These are phyloP conservation scores for Drosophila insularis DNA, from an alignment of 1,140 invertebrate species.

Conservation along the genomic window DNA sequence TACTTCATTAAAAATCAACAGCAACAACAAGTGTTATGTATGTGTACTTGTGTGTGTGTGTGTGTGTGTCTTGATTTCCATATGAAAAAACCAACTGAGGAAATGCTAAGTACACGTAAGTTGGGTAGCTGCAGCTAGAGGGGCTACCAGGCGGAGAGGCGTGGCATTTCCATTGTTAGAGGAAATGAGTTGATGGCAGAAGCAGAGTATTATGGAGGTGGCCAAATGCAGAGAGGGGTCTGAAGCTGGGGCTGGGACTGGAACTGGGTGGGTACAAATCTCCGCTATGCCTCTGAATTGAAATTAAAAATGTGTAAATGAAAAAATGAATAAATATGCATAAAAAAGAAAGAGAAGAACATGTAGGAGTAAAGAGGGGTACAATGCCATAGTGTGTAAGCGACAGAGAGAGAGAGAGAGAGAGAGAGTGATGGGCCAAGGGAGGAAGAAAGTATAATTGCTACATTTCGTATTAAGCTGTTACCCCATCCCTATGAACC, in stretches of 20 bases:
- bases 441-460: slow-evolving; percentile 56
- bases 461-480: slow-evolving; percentile 76
- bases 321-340: slow-evolving; percentile 78
- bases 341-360: background rate
- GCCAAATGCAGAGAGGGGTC: background rate
- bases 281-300: slow-evolving; percentile 62
- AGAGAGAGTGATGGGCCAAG: background rate
- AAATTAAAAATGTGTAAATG: slow-evolving; percentile 78
- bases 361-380: background rate
- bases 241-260: background rate
- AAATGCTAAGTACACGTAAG: slow-evolving; percentile 73
- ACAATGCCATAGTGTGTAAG: background rate
- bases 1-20: slow-evolving; percentile 79
- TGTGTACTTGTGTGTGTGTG: slow-evolving; percentile 3
- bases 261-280: slow-evolving; percentile 28
- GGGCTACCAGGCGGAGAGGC: background rate
- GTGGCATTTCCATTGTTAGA: slow-evolving; percentile 55
- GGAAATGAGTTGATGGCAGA: slow-evolving; percentile 55
- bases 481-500: slow-evolving; percentile 23
- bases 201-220: slow-evolving; percentile 27
- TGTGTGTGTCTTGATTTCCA: slow-evolving; percentile 75
- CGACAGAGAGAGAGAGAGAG: background rate
- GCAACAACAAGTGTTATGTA: slow-evolving; percentile 29
- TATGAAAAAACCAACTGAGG: slow-evolving; percentile 61
- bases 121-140: background rate